Evolutionary conservation across 53 echinoderm and acorn worm species (phyloP).

Genomic region (Holothuria scabra): DNA sequence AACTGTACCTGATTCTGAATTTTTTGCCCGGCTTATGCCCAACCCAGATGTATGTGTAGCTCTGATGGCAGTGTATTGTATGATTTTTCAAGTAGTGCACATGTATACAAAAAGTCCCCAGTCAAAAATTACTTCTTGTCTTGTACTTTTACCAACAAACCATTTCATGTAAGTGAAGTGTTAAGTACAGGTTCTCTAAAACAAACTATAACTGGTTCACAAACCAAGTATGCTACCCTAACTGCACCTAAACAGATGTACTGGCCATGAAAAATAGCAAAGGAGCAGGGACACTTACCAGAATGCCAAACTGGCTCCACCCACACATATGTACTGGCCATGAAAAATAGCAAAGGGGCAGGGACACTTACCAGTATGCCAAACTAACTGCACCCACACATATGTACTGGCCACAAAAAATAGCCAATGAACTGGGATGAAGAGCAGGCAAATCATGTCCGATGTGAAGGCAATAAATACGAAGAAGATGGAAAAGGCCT

Average conservation of each 20-base stretch:
- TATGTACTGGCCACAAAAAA: constrained; percentile 99
- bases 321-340: constrained; percentile 99
- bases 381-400: constrained; percentile 99
- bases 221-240: constrained; percentile 98
- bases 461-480: constrained; percentile 99
- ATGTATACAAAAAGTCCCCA: no score
- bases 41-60: no score
- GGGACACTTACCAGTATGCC: constrained; percentile 84
- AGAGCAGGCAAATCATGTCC: constrained; percentile 98
- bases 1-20: no score
- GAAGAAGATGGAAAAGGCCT: constrained; percentile 99
- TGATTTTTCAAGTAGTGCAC: no score
- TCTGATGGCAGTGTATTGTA: no score
- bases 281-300: constrained; percentile 55
- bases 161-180: no score
- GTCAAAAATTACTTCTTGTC: no score
- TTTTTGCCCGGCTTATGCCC: no score
- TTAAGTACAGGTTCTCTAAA: no score
- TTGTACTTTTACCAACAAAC: no score
- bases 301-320: constrained; percentile 99
- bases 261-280: constrained; percentile 99
- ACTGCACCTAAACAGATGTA: constrained; percentile 98
- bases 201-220: no score
- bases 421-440: constrained; percentile 98
- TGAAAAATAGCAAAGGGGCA: constrained; percentile 92